Evolutionary conservation across 2,797 vertebrate genomes (phyloP).

Genomic region (Sandelia bainsii): DNA sequence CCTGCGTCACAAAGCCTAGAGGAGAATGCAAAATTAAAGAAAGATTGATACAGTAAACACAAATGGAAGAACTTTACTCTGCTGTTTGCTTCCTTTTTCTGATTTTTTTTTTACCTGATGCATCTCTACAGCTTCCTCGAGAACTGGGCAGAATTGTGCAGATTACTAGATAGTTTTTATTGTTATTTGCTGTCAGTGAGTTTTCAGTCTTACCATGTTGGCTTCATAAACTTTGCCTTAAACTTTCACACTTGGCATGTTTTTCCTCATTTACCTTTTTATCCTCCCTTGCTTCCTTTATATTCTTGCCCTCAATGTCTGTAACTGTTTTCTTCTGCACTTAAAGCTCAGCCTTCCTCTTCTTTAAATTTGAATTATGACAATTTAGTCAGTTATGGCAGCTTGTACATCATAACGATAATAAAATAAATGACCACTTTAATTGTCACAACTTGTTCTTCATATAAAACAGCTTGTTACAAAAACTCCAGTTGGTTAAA

Average conservation of each 20-base stretch:
- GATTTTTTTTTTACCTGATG: conserved; percentile 35
- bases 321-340: conserved; percentile 9
- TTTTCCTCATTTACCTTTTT: neutral
- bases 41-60: conserved; percentile 87
- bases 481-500: conserved; percentile 27
- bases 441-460: conserved; percentile 38
- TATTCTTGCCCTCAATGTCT: conserved; percentile 10
- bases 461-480: conserved; percentile 32
- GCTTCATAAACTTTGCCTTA: conserved; percentile 17
- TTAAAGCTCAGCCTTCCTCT: conserved; percentile 10
- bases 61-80: conserved; percentile 78
- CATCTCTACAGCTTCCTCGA: conserved; percentile 9
- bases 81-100: conserved; percentile 50
- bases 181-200: conserved; percentile 10
- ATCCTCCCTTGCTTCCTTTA: neutral
- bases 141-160: conserved; percentile 29
- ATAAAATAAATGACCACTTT: conserved; percentile 26
- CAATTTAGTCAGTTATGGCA: conserved; percentile 2
- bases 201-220: conserved; percentile 6
- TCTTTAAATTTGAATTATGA: conserved; percentile 4
- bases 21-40: conserved; percentile 91
- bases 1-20: conserved; percentile 90
- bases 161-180: neutral
- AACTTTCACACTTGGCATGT: conserved; percentile 3
- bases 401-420: conserved; percentile 17